Conservation (phyloP, 2,888 invertebrate genomes). For the Urechis unicinctus region DNA sequence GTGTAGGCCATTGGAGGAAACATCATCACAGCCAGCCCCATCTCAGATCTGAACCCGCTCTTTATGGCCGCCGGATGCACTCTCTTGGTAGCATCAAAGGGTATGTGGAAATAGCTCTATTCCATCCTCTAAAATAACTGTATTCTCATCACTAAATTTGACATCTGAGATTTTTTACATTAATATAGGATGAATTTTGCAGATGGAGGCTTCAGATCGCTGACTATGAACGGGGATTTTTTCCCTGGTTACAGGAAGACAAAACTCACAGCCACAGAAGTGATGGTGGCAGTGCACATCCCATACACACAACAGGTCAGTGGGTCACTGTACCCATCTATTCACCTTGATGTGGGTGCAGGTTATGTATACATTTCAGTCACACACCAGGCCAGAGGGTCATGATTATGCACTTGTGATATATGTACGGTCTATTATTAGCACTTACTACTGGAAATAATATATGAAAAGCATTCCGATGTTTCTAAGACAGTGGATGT, state of each 20-base stretch:
- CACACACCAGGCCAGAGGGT: too few relatives aligned
- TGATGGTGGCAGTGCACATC: constrained; percentile 72
- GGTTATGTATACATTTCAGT: too few relatives aligned
- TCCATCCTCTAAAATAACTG: neutral
- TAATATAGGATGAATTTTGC: neutral
- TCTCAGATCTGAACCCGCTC: constrained; percentile 90
- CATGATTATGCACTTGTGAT: too few relatives aligned
- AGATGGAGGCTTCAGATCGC: constrained; percentile 32
- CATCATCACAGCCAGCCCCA: constrained; percentile 90
- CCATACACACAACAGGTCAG: constrained; percentile 57
- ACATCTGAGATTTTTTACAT: neutral
- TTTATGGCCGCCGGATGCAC: constrained; percentile 65
- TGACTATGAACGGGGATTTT: constrained; percentile 68
- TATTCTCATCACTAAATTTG: neutral
- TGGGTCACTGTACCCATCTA: too few relatives aligned
- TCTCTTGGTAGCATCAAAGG: constrained; percentile 29
- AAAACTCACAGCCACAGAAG: constrained; percentile 66
- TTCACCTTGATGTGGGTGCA: too few relatives aligned
- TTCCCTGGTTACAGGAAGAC: constrained; percentile 83
- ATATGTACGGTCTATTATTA: constrained; percentile 3
- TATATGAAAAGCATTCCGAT: neutral
- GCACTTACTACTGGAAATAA: neutral
- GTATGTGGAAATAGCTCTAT: constrained; percentile 23
- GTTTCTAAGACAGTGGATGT: neutral
- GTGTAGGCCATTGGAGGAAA: constrained; percentile 78